A percentile compares a stretch with the other conserved stretches of the same genome.
Conservation (phyloP, 2,113 vertebrate genomes). For the Uropsilus gracilis region DNA sequence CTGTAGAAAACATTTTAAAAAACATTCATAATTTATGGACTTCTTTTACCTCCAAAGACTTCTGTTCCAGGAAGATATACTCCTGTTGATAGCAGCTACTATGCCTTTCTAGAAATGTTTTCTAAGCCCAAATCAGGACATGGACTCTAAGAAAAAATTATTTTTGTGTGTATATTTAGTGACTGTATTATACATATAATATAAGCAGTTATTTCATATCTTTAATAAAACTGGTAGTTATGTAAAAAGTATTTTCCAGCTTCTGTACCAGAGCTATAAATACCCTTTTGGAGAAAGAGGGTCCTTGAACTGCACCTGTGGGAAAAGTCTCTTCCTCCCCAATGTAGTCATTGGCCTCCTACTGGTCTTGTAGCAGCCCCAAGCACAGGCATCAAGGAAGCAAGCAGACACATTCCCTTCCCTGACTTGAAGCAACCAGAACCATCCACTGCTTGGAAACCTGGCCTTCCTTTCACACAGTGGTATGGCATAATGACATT, state of each 20-base stretch:
- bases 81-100: neutral
- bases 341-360: neutral
- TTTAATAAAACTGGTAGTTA: neutral
- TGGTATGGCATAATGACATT: neutral
- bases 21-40: neutral
- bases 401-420: neutral
- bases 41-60: neutral
- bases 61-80: neutral
- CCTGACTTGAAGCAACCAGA: neutral
- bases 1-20: neutral
- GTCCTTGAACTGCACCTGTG: neutral
- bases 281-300: neutral
- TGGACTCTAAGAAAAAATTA: neutral
- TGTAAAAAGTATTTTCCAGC: neutral
- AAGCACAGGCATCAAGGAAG: neutral
- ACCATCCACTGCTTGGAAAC: neutral
- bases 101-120: neutral
- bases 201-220: neutral
- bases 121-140: slow-evolving; percentile 8
- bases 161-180: neutral
- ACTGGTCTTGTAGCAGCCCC: neutral
- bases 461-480: neutral
- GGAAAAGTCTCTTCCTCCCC: neutral
- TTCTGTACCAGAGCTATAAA: neutral
- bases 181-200: neutral